Percentiles rank a stretch among this genome's conserved stretches.
Evolutionary conservation across 1,140 invertebrate genomes (phyloP).

Genomic region (Thaumetopoea pityocampa): DNA sequence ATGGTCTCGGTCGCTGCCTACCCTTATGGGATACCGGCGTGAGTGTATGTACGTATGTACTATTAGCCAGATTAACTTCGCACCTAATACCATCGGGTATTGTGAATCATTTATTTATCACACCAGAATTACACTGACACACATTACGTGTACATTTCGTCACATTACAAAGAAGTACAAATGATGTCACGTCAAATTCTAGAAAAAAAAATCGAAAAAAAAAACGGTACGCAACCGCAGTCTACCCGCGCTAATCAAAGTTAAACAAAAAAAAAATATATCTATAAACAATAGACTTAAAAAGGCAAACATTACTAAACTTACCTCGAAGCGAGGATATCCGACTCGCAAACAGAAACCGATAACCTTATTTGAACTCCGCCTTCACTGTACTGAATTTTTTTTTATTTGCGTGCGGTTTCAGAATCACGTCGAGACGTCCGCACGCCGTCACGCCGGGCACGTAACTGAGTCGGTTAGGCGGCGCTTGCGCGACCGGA

Average conservation of each 20-base stretch:
- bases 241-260: conserved; percentile 24
- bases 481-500: conserved; percentile 49
- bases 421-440: conserved; percentile 4
- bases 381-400: conserved; percentile 32
- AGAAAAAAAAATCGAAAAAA: conserved; percentile 12
- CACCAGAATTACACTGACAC: no score
- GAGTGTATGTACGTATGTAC: no score
- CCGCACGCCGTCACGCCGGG: conserved; percentile 25
- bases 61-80: no score
- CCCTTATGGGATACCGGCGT: no score
- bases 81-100: no score
- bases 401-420: conserved; percentile 21
- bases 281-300: conserved; percentile 20
- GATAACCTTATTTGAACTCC: conserved; percentile 53
- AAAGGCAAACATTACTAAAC: conserved; percentile 37
- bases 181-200: conserved; percentile 22
- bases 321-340: conserved; percentile 50
- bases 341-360: conserved; percentile 40
- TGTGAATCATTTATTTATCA: no score
- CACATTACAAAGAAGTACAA: conserved; percentile 18
- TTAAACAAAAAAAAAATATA: conserved; percentile 19
- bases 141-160: conserved; percentile 15
- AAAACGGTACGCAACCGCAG: conserved; percentile 10
- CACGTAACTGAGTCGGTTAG: conserved; percentile 41
- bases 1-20: no score